These are phyloP conservation scores for Himalopsyche kuldschensis DNA, from an alignment of 2,888 invertebrate species.

Conservation along the genomic window DNA sequence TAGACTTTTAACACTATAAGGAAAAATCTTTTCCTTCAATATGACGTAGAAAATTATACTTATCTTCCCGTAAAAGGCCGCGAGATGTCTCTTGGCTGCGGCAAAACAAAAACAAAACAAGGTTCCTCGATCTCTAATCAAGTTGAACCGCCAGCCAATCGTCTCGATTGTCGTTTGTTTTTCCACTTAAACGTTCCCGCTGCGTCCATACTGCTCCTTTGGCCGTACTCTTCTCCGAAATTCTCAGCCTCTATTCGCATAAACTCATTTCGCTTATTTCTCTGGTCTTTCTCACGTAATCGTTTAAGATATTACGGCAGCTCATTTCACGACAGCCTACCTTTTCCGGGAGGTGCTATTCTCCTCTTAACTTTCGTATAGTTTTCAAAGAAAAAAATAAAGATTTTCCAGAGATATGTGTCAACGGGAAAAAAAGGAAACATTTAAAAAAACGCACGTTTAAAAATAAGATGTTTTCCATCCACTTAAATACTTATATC, in stretches of 20 bases:
- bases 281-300: constrained; percentile 3
- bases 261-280: background rate
- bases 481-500: no score
- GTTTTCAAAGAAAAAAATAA: background rate
- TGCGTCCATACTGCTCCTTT: background rate
- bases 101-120: background rate
- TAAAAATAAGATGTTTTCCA: no score
- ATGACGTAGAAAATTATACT: no score
- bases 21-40: background rate
- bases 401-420: background rate
- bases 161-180: background rate
- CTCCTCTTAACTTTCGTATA: background rate
- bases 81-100: background rate
- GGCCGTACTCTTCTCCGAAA: background rate
- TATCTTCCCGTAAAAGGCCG: background rate
- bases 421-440: background rate
- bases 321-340: constrained; percentile 6
- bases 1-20: no score
- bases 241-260: background rate
- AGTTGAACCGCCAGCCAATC: background rate
- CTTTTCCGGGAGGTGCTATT: background rate
- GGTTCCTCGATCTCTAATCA: background rate
- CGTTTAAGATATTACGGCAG: constrained; percentile 14
- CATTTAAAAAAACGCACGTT: background rate
- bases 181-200: background rate